These are phyloP conservation scores for Thrips palmi DNA, from an alignment of 1,140 invertebrate genomes.

Conservation along the genomic window DNA sequence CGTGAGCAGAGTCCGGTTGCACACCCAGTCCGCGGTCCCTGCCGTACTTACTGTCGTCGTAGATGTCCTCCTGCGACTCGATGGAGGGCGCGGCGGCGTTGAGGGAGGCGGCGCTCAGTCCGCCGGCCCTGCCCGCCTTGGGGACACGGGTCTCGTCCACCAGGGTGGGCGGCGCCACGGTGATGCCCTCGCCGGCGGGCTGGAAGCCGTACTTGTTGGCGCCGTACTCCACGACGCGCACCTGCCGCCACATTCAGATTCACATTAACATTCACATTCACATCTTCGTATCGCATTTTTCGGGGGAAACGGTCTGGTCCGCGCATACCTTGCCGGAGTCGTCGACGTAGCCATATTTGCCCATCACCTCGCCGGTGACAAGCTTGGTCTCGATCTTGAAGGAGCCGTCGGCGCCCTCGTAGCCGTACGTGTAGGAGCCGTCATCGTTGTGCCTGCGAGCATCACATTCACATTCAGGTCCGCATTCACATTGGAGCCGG, in stretches of 20 bases:
- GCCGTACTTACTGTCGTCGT: conserved; percentile 28
- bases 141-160: conserved; percentile 36
- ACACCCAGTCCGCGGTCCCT: too few relatives aligned
- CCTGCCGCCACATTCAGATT: too few relatives aligned
- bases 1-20: conserved; percentile 11
- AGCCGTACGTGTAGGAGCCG: conserved; percentile 72
- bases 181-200: conserved; percentile 67
- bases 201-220: conserved; percentile 75
- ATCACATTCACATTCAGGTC: too few relatives aligned
- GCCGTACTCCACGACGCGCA: conserved; percentile 71
- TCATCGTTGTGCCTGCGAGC: conserved; percentile 60
- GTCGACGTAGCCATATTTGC: conserved; percentile 75
- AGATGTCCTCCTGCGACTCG: conserved; percentile 17
- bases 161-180: conserved; percentile 58
- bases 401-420: conserved; percentile 64
- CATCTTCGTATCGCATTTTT: too few relatives aligned
- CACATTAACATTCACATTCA: too few relatives aligned
- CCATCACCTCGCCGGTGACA: conserved; percentile 56
- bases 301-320: too few relatives aligned
- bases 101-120: not conserved
- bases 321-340: conserved; percentile 57
- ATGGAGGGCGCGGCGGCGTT: too few relatives aligned
- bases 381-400: conserved; percentile 75
- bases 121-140: conserved; percentile 9
- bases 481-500: too few relatives aligned